Evolutionary conservation across 1,140 invertebrate genomes (phyloP), one percentile per base, ranked within the genome.

Genomic region (Solenopsis fugax): DNA sequence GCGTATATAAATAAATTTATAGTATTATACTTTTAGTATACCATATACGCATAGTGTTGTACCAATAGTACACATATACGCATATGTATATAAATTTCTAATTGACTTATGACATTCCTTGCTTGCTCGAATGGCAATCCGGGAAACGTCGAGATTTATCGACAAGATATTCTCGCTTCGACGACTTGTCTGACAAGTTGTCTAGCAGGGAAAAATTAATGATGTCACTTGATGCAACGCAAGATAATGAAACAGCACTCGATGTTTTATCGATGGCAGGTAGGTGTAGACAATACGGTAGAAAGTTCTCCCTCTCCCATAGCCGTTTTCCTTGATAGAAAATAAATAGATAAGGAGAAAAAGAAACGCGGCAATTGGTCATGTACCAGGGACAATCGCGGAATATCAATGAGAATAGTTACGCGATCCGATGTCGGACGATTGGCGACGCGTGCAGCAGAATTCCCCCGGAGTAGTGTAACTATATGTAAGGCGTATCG

Each of bases 401-500:
- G 87, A 88, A 90, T 90, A 90, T 89, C 87, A 90, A 90, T 86
- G 84, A 45, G 84, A 86, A 89, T 89, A 76, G 88, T 81, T 89
- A 80, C 56, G 60, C 54, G 85, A 81, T 48, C 16, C 75, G 54
- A 50, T 58, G 60, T 64, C 50, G 85, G 13, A 77, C 45, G 60
- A 77, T 41, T 52, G 24, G 62, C 29, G 34, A 34, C 58, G 72
- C 82, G 88, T 77, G 85, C 73, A 71, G 62, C n/a, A 86, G 77
- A 88, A 89, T 88, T 88, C 75, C 81, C 81, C 69, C 37, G 67
- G 85, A 87, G 88, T 78, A n/a, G 67, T 65, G 88, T 84, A 89
- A 89, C 77, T 37, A 37, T 72, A 86, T 88, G 73, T 86, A 86
- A 90, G 89, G 78, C 89, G 87, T 92, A 92, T 92, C 90, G 91